Percentiles rank a stretch among this genome's conserved stretches.
Evolutionary conservation across 1,140 invertebrate species (phyloP).

Genomic region (Drosophila pachea): DNA sequence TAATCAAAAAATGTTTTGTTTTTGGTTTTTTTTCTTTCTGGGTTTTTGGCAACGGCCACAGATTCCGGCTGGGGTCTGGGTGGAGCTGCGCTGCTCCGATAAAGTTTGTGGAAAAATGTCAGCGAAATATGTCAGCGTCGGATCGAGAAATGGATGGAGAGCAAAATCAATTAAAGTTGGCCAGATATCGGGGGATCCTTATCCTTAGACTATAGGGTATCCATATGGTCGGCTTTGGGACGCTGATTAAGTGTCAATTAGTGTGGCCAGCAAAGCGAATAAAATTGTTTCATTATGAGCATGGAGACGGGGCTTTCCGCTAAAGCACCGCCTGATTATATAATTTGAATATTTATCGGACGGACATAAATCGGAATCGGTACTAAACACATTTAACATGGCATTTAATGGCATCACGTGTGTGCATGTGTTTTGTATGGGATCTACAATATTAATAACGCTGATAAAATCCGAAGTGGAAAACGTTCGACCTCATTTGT

Average conservation of each 20-base stretch:
- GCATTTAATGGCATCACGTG: conserved; percentile 46
- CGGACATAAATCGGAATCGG: conserved; percentile 53
- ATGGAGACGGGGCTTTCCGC: not conserved
- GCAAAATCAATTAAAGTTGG: no score
- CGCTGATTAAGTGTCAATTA: conserved; percentile 30
- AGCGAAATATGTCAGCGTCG: not conserved
- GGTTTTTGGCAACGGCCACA: not conserved
- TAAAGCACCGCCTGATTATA: conserved; percentile 13
- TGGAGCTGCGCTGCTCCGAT: not conserved
- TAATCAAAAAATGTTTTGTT: not conserved
- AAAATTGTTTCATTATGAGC: conserved; percentile 29
- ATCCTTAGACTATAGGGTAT: not conserved
- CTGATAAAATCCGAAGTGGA: conserved; percentile 63
- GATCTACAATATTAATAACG: conserved; percentile 70
- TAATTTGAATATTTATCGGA: conserved; percentile 67
- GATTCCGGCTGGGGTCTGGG: not conserved
- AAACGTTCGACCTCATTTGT: conserved; percentile 62
- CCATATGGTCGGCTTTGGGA: conserved; percentile 1
- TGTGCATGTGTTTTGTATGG: conserved; percentile 52
- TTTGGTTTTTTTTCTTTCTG: no score
- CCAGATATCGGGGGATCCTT: no score
- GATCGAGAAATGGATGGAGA: not conserved
- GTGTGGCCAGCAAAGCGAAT: conserved; percentile 15
- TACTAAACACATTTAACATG: conserved; percentile 68
- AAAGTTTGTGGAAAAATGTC: not conserved